Evolutionary conservation across 1,140 invertebrate genomes (phyloP).

Genomic region (Ceratosolen fusciceps): DNA sequence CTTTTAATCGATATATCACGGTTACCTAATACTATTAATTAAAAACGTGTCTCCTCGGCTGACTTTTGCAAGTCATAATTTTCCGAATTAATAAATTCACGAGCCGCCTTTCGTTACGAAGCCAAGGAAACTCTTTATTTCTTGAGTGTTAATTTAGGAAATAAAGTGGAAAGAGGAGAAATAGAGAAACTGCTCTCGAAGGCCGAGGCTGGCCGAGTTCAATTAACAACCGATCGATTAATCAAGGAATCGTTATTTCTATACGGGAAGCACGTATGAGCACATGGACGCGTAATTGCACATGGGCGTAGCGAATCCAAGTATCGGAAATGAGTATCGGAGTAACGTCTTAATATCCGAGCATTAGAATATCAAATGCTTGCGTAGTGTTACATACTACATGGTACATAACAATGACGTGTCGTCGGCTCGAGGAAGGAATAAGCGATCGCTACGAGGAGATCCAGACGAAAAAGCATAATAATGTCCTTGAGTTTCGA

Average conservation of each 20-base stretch:
- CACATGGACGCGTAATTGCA: background rate
- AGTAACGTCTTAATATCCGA: background rate
- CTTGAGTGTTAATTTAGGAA: no score
- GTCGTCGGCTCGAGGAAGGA: no score
- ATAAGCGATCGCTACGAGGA: background rate
- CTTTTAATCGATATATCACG: no score
- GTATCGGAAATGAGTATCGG: background rate
- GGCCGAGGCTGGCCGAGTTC: no score
- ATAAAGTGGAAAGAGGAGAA: no score
- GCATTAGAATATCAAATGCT: background rate
- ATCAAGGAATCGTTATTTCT: background rate
- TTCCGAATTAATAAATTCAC: background rate
- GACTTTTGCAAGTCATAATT: background rate
- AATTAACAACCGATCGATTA: background rate
- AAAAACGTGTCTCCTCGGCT: no score
- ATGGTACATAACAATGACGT: background rate
- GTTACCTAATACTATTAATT: no score
- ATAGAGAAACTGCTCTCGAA: no score
- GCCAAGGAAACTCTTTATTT: no score
- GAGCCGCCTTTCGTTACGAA: background rate
- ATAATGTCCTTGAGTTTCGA: slow-evolving; percentile 5
- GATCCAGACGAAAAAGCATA: background rate
- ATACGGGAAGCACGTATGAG: background rate
- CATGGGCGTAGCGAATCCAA: background rate
- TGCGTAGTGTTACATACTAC: background rate